Conservation (phyloP, 2,113 vertebrate species). For the Vombatus ursinus region DNA sequence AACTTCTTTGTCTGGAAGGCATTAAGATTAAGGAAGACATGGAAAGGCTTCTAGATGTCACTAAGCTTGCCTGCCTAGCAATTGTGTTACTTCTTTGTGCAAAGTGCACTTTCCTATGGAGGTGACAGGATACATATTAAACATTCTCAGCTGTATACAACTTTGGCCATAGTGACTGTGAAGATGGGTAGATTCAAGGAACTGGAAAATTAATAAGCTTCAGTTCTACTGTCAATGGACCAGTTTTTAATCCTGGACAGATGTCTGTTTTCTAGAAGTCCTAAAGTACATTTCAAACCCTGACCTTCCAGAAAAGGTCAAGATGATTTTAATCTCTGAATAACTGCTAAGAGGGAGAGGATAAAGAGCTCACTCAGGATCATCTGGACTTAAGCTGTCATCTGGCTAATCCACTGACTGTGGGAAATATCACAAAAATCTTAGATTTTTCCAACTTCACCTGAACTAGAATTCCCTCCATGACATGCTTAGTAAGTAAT, state of each 20-base stretch:
- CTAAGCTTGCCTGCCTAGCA: neutral
- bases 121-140: neutral
- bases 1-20: neutral
- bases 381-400: neutral
- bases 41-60: neutral
- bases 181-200: conserved; percentile 2
- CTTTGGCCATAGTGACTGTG: neutral
- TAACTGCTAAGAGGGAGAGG: neutral
- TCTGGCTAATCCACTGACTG: neutral
- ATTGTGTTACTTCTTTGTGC: neutral
- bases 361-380: too few relatives aligned
- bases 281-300: conserved; percentile 23
- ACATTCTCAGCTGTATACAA: neutral
- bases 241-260: conserved; percentile 22
- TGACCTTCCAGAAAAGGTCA: neutral
- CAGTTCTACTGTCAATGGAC: neutral
- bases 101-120: neutral
- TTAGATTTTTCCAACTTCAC: neutral
- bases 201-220: neutral
- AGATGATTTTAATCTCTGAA: neutral
- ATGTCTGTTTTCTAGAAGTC: neutral
- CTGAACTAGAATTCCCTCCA: neutral
- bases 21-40: neutral
- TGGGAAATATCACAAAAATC: neutral
- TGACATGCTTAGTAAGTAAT: neutral